Evolutionary conservation across 2,797 vertebrate genomes (phyloP).

Genomic region (Anniella stebbinsi): DNA sequence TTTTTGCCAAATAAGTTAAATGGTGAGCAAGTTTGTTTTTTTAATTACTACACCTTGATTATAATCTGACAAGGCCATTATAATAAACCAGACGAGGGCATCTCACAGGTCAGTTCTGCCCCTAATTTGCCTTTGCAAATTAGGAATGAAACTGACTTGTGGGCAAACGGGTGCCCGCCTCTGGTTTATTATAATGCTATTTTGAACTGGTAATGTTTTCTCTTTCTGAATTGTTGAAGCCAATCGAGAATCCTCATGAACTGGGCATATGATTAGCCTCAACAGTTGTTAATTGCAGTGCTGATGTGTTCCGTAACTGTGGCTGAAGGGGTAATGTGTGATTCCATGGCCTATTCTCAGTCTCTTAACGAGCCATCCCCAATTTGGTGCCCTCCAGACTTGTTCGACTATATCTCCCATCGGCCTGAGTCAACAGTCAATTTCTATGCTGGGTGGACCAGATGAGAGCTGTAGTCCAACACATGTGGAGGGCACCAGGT

Average conservation of each 20-base stretch:
- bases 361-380: background rate
- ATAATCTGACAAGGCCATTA: background rate
- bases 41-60: background rate
- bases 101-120: too few species aligned
- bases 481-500: too few species aligned
- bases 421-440: too few species aligned
- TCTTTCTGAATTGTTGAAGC: background rate
- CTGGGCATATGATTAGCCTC: background rate
- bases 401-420: too few species aligned
- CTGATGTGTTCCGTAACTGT: background rate
- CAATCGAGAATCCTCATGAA: background rate
- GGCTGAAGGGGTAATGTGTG: background rate
- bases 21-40: background rate
- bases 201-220: background rate
- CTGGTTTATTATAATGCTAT: background rate
- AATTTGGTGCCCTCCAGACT: too few species aligned
- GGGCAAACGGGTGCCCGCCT: background rate
- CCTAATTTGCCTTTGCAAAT: background rate
- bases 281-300: background rate
- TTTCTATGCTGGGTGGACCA: too few species aligned
- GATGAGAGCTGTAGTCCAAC: too few species aligned
- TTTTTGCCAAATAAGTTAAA: background rate
- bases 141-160: background rate
- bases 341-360: background rate
- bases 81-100: too few species aligned